Conservation (phyloP, 2,113 vertebrate species). For the Anthoscopus minutus region DNA sequence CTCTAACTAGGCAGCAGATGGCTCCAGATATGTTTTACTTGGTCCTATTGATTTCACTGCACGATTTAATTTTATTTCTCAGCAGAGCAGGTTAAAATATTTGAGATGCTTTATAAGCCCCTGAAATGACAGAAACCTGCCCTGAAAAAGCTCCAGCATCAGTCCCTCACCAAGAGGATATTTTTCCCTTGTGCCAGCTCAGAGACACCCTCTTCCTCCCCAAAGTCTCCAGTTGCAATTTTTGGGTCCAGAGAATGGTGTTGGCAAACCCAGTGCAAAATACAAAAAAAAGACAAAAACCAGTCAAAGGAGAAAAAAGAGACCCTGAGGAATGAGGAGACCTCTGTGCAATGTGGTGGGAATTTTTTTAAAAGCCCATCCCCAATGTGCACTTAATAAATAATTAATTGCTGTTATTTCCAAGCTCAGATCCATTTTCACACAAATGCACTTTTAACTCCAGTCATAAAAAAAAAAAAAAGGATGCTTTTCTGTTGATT, state of each 20-base stretch:
- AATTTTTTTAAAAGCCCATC: not conserved
- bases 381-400: not conserved
- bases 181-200: not conserved
- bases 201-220: not conserved
- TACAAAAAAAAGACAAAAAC: not conserved
- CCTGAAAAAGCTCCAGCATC: not conserved
- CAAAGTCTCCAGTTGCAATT: not conserved
- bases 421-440: slow-evolving; percentile 35
- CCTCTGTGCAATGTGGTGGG: not conserved
- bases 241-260: not conserved
- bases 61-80: slow-evolving; percentile 37
- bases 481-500: not conserved
- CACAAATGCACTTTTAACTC: slow-evolving; percentile 30
- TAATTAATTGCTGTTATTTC: slow-evolving; percentile 41
- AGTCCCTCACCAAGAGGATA: not conserved
- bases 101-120: not conserved
- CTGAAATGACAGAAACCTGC: not conserved
- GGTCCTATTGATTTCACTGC: slow-evolving; percentile 24
- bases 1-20: slow-evolving; percentile 36
- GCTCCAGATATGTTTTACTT: slow-evolving; percentile 31
- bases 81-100: slow-evolving; percentile 2
- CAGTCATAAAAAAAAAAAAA: not conserved
- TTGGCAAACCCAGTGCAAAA: not conserved
- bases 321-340: not conserved
- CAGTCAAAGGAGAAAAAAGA: not conserved